Percentiles rank a stretch among this genome's conserved stretches.
Conservation (phyloP, 2,888 invertebrate species). For the Machimus atricapillus region DNA sequence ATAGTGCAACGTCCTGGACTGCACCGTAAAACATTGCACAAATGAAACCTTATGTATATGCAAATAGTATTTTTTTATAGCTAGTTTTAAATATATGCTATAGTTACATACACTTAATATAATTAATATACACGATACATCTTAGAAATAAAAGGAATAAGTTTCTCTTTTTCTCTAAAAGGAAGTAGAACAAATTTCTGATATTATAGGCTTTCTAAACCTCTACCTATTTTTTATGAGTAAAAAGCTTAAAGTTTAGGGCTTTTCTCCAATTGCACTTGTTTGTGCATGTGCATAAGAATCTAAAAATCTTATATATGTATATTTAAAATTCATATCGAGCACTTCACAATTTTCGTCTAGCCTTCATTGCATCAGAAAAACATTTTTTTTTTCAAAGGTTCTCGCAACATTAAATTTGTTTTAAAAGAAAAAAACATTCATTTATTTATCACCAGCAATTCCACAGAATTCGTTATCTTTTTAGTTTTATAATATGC, state of each 20-base stretch:
- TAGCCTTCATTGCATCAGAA: neutral
- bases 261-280: neutral
- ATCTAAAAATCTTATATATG: neutral
- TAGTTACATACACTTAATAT: no score
- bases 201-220: no score
- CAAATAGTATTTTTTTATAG: no score
- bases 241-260: neutral
- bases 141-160: no score
- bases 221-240: neutral
- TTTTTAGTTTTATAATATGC: neutral
- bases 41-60: no score
- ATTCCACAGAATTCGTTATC: neutral
- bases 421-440: neutral
- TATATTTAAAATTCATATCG: neutral
- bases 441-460: neutral
- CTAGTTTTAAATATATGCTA: no score
- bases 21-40: no score
- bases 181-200: no score
- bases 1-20: no score
- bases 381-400: neutral
- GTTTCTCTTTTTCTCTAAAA: no score
- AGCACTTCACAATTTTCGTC: neutral
- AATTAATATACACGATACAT: no score
- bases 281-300: neutral
- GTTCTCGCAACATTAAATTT: neutral